Conservation (phyloP, 2,888 invertebrate species). For the Agrenia bidenticulata region DNA sequence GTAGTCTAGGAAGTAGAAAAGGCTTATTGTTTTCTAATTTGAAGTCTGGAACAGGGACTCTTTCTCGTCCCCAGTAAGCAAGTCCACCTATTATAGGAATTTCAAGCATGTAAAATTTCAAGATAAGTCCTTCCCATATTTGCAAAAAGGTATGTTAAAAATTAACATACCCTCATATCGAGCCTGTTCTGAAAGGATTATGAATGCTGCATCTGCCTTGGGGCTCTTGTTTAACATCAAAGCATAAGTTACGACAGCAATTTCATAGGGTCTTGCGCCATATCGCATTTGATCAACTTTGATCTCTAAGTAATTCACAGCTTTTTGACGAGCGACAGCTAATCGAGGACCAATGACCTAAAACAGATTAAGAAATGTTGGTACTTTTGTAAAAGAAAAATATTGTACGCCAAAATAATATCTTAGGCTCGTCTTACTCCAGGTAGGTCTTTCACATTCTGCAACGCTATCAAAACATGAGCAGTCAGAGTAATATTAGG, state of each 20-base stretch:
- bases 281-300: slow-evolving; percentile 74
- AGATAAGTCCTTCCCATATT: background rate
- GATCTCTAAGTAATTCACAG: slow-evolving; percentile 76
- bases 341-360: slow-evolving; percentile 69
- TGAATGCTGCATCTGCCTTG: slow-evolving; percentile 79
- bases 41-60: slow-evolving; percentile 75
- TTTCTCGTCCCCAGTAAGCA: slow-evolving; percentile 81
- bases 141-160: background rate
- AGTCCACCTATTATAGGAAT: slow-evolving; percentile 72
- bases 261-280: slow-evolving; percentile 61
- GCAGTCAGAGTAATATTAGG: slow-evolving; percentile 86
- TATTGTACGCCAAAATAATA: slow-evolving; percentile 5
- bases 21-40: slow-evolving; percentile 90
- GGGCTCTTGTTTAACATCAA: slow-evolving; percentile 76
- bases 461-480: slow-evolving; percentile 85
- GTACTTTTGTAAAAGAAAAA: slow-evolving; percentile 8
- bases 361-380: no score
- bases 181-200: slow-evolving; percentile 68
- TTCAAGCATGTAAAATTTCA: no score
- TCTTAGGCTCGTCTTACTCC: slow-evolving; percentile 59
- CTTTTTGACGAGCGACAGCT: slow-evolving; percentile 72
- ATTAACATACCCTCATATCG: slow-evolving; percentile 64
- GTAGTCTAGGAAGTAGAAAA: slow-evolving; percentile 81
- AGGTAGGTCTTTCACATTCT: slow-evolving; percentile 76
- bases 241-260: slow-evolving; percentile 87